A percentile compares a stretch with the other conserved stretches of the same genome.
These are phyloP conservation scores for Zelostemma sp. DNA, from an alignment of 1,140 invertebrate species.

Conservation along the genomic window DNA sequence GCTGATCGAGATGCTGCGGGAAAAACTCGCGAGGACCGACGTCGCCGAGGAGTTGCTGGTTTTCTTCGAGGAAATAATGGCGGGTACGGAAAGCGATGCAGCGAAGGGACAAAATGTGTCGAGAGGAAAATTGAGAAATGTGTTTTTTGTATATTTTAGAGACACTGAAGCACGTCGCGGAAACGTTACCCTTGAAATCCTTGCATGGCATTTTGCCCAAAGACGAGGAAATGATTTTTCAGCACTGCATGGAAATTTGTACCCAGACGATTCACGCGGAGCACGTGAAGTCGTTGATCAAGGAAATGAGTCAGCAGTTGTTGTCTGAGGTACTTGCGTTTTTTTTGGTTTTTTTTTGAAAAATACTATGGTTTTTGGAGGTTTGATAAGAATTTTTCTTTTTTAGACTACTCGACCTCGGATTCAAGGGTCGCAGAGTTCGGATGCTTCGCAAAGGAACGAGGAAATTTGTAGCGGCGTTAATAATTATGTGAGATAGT, in stretches of 20 bases:
- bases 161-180: constrained; percentile 68
- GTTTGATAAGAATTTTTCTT: background rate
- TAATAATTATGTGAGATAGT: constrained; percentile 16
- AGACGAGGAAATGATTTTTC: constrained; percentile 59
- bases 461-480: constrained; percentile 21
- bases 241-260: constrained; percentile 71
- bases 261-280: constrained; percentile 73
- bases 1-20: constrained; percentile 67
- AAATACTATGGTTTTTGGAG: background rate
- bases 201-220: constrained; percentile 68
- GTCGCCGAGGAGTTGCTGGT: constrained; percentile 60
- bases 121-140: constrained; percentile 8
- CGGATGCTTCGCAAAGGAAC: constrained; percentile 22
- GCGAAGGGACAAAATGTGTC: constrained; percentile 13
- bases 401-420: constrained; percentile 23
- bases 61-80: constrained; percentile 70
- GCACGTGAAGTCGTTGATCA: constrained; percentile 74
- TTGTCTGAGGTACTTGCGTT: constrained; percentile 64
- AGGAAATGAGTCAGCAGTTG: constrained; percentile 74
- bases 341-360: background rate
- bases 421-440: constrained; percentile 24
- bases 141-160: constrained; percentile 56
- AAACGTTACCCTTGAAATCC: constrained; percentile 68
- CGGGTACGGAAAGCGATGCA: constrained; percentile 58
- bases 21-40: constrained; percentile 63